Evolutionary conservation across 1,140 invertebrate genomes (phyloP).

Genomic region (Psilanteris sp.): DNA sequence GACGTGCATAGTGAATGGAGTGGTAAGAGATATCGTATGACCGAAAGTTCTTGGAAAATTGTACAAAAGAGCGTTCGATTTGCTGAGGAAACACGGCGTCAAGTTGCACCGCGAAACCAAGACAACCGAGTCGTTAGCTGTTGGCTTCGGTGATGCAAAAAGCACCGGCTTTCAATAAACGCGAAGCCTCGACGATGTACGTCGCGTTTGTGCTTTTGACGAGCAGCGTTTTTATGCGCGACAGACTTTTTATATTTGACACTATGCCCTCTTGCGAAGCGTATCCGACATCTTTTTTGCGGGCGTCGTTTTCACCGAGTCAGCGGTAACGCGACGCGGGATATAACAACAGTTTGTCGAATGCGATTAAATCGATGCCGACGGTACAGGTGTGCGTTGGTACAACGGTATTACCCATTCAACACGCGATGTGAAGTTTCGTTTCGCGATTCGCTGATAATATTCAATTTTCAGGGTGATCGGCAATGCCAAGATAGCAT

Average conservation of each 20-base stretch:
- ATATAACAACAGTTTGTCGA: conserved; percentile 10
- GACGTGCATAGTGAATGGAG: neutral
- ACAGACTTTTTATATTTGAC: conserved; percentile 71
- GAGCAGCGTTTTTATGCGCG: conserved; percentile 72
- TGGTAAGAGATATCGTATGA: neutral
- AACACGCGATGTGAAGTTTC: conserved; percentile 12
- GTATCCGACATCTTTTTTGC: conserved; percentile 59
- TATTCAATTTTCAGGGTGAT: conserved; percentile 49
- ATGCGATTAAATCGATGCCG: conserved; percentile 19
- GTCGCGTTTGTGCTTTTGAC: conserved; percentile 71
- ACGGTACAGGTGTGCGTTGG: conserved; percentile 32
- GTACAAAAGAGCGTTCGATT: conserved; percentile 26
- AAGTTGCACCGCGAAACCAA: too few relatives aligned
- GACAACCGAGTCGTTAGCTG: too few relatives aligned
- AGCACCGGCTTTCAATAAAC: conserved; percentile 76
- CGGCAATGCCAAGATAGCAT: too few relatives aligned
- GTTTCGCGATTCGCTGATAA: conserved; percentile 17
- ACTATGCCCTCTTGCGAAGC: conserved; percentile 22
- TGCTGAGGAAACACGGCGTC: conserved; percentile 21
- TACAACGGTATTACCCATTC: conserved; percentile 27
- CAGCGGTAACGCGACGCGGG: conserved; percentile 1
- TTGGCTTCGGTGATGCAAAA: conserved; percentile 58
- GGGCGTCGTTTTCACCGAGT: conserved; percentile 40
- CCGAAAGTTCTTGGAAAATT: conserved; percentile 10
- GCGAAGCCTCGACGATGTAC: conserved; percentile 64